phyloP scores from a whole-genome alignment of 2,888 invertebrate genomes.

The Pandemis cinnamomeana region DNA sequence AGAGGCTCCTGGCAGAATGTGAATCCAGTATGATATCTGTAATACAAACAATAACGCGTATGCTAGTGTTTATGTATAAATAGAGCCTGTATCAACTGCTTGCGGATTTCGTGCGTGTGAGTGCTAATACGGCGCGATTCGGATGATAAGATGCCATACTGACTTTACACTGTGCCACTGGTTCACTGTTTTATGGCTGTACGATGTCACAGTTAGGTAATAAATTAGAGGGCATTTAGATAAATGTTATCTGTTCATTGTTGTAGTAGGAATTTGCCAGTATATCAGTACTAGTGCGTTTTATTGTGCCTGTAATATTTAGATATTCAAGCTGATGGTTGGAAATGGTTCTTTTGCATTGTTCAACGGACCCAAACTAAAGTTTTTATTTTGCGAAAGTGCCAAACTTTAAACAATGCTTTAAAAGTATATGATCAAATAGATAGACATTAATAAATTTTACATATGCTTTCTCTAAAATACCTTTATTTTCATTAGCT shows the following conservation, averaged over 20 bases:
- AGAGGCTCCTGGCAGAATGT: not conserved
- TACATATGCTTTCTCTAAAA: not conserved
- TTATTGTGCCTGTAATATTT: not conserved
- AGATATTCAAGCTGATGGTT: not conserved
- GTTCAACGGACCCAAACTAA: not conserved
- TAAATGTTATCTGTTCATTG: conserved; percentile 34
- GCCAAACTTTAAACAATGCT: conserved; percentile 26
- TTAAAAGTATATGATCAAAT: not conserved
- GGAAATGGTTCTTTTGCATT: not conserved
- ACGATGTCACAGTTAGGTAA: conserved; percentile 19
- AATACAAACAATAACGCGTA: not conserved
- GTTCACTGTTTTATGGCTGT: conserved; percentile 7
- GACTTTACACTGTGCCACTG: not conserved
- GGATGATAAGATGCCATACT: not conserved
- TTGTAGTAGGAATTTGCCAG: conserved; percentile 20
- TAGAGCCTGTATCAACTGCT: no score
- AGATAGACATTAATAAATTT: conserved; percentile 13
- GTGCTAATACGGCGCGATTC: not conserved
- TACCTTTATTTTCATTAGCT: not conserved
- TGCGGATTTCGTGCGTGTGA: not conserved
- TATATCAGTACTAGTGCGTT: conserved; percentile 16
- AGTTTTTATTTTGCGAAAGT: conserved; percentile 20
- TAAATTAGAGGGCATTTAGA: conserved; percentile 39
- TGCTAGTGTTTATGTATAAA: not conserved
- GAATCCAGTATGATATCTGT: not conserved